Evolutionary conservation across 2,797 vertebrate genomes (phyloP).

Genomic region (Heliangelus exortis): DNA sequence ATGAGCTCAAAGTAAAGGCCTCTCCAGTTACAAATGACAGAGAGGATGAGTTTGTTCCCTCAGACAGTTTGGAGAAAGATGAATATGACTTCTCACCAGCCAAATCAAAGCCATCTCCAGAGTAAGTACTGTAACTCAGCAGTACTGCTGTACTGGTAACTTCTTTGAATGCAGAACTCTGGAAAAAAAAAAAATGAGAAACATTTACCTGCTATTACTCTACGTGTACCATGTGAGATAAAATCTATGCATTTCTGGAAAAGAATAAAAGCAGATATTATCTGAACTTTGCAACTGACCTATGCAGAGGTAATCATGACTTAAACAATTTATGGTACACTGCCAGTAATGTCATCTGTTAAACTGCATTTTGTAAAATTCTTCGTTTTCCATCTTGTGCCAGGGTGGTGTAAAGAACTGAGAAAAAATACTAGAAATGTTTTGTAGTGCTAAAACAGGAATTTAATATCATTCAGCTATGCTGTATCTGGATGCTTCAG

Average conservation of each 20-base stretch:
- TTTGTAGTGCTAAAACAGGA: background rate
- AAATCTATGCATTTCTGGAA: background rate
- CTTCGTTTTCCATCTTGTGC: background rate
- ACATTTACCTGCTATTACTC: background rate
- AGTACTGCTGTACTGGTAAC: background rate
- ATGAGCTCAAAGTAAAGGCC: constrained; percentile 80
- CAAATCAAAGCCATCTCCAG: constrained; percentile 80
- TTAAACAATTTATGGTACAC: background rate
- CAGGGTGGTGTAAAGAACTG: background rate
- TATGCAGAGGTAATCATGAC: background rate
- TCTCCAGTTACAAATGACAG: constrained; percentile 87
- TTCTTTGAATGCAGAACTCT: background rate
- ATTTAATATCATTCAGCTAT: background rate
- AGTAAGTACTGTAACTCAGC: constrained; percentile 74
- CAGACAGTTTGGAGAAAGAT: constrained; percentile 85
- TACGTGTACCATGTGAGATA: background rate
- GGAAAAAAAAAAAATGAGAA: background rate
- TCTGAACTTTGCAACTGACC: background rate
- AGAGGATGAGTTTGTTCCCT: constrained; percentile 83
- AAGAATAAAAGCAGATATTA: background rate
- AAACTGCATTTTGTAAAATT: background rate
- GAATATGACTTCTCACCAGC: constrained; percentile 84
- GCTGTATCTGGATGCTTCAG: fast-evolving
- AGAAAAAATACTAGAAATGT: background rate
- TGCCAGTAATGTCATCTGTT: background rate